A percentile compares a stretch with the other conserved stretches of the same genome.
These are phyloP conservation scores for Deilephila porcellus DNA, from an alignment of 2,888 invertebrate genomes.

Conservation along the genomic window DNA sequence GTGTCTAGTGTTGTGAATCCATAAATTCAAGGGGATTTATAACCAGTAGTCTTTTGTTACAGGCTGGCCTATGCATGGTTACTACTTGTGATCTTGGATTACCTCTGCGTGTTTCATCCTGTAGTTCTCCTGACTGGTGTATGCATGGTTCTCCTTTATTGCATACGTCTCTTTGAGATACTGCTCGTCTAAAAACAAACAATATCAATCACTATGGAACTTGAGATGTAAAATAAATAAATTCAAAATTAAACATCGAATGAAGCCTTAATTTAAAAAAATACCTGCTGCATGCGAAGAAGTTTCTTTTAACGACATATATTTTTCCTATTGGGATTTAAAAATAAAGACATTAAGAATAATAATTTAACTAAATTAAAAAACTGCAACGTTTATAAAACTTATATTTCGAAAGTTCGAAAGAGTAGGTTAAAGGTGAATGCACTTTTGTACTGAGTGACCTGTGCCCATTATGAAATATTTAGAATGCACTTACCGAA, in stretches of 20 bases:
- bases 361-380: background rate
- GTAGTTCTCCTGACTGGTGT: constrained; percentile 71
- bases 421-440: background rate
- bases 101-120: constrained; percentile 77
- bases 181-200: constrained; percentile 70
- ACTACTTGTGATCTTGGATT: constrained; percentile 28
- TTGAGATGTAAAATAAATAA: no score
- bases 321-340: background rate
- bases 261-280: no score
- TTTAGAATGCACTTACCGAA: constrained; percentile 79
- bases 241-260: no score
- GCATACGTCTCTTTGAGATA: constrained; percentile 76
- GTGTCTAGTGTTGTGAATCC: no score
- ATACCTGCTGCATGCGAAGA: no score
- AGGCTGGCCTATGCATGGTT: background rate
- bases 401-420: background rate
- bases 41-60: no score
- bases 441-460: background rate
- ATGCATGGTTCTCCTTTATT: constrained; percentile 76
- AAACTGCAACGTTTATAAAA: background rate
- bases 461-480: background rate
- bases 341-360: background rate
- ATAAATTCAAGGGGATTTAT: no score
- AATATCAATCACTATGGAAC: background rate
- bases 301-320: no score